phyloP scores from a whole-genome alignment of 2,113 vertebrate genomes.

The Aythya baeri region DNA sequence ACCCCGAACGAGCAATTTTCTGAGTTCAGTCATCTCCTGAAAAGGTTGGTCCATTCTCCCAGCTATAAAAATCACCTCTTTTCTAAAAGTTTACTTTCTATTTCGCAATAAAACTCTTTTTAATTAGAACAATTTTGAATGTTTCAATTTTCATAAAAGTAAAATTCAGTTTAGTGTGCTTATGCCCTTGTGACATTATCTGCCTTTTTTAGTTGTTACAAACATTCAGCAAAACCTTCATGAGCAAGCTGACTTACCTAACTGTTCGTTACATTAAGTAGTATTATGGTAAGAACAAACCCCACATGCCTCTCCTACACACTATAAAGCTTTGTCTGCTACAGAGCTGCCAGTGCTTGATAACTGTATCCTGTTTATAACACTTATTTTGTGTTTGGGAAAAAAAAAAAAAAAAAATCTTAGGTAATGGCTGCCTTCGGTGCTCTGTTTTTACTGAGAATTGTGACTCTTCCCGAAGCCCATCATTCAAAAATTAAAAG shows the following conservation, averaged over 20 bases:
- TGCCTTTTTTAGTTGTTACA: not conserved
- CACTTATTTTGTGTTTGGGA: not conserved
- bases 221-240: not conserved
- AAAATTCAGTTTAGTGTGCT: not conserved
- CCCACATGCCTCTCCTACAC: not conserved
- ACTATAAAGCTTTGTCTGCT: not conserved
- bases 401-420: not conserved
- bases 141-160: not conserved
- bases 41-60: not conserved
- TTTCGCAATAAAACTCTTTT: constrained; percentile 11
- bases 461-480: not conserved
- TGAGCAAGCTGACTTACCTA: not conserved
- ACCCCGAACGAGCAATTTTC: not conserved
- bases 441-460: not conserved
- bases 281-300: constrained; percentile 11
- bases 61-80: not conserved
- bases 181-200: not conserved
- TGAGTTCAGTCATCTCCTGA: not conserved
- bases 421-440: not conserved
- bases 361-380: constrained; percentile 12
- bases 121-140: not conserved
- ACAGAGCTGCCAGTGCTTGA: not conserved
- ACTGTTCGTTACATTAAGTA: not conserved
- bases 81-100: not conserved
- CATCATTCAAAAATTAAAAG: not conserved